Conservation (phyloP, 1,140 invertebrate genomes). For the Zaprionus kolodkinae region DNA sequence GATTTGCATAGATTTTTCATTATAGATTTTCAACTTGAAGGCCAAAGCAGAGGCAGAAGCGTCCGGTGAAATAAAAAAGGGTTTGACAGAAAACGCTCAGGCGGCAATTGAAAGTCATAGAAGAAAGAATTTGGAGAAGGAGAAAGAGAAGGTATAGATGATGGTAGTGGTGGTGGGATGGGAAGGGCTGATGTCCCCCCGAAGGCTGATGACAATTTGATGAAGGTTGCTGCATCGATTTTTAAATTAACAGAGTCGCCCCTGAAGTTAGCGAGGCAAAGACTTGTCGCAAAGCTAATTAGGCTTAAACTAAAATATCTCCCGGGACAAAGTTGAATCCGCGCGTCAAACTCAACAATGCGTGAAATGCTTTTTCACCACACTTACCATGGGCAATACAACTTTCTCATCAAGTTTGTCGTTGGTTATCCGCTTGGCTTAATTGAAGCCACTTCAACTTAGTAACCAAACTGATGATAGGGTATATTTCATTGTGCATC, state of each 20-base stretch:
- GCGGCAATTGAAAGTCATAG: slow-evolving; percentile 36
- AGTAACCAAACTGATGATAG: background rate
- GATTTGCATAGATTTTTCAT: slow-evolving; percentile 80
- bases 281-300: slow-evolving; percentile 62
- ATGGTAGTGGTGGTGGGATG: background rate
- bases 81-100: slow-evolving; percentile 42
- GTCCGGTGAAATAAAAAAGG: slow-evolving; percentile 24
- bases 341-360: slow-evolving; percentile 69
- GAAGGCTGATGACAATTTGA: slow-evolving; percentile 75
- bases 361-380: slow-evolving; percentile 56
- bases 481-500: background rate
- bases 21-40: slow-evolving; percentile 63
- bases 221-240: slow-evolving; percentile 73
- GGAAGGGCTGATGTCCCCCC: slow-evolving; percentile 3
- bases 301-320: slow-evolving; percentile 65
- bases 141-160: background rate
- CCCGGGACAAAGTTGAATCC: slow-evolving; percentile 48
- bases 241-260: slow-evolving; percentile 69
- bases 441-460: background rate
- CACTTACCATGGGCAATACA: slow-evolving; percentile 8
- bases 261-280: slow-evolving; percentile 51
- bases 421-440: background rate
- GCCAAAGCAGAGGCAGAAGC: slow-evolving; percentile 35
- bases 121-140: background rate
- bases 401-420: background rate